Evolutionary conservation across 2,113 vertebrate species (phyloP).

Genomic region (cattle (Bos taurus)): ARS-UCD2.0 NC_037331.1:76399501-76400000

Average conservation of each 20-base stretch:
- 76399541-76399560: rapidly evolving
- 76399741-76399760: background rate
- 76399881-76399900: background rate
- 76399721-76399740: background rate
- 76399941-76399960: background rate
- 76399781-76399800: background rate
- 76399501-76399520: background rate
- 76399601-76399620: background rate
- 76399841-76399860: background rate
- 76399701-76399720: background rate
- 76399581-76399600: too few species aligned
- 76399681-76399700: background rate
- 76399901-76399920: background rate
- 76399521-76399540: background rate
- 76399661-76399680: background rate
- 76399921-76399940: background rate
- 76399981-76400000: background rate
- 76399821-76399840: background rate
- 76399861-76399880: background rate
- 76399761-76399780: background rate
- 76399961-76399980: background rate
- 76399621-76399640: background rate
- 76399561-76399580: background rate
- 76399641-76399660: background rate
- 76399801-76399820: rapidly evolving